phyloP scores from a whole-genome alignment of 2,888 invertebrate genomes.

The Apamea monoglypha region DNA sequence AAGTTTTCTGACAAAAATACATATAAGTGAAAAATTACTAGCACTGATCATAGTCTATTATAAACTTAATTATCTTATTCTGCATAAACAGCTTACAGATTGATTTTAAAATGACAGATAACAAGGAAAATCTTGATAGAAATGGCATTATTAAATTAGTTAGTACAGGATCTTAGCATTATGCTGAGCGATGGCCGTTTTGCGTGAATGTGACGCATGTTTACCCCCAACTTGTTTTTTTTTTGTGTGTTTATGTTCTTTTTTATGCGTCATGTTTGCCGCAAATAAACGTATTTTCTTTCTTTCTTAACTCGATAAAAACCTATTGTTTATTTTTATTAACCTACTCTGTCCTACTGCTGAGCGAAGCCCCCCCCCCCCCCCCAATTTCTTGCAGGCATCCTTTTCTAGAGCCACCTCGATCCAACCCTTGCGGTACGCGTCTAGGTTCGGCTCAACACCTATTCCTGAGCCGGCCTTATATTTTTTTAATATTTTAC shows the following conservation, averaged over 20 bases:
- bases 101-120: neutral
- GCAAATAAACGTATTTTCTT: too few relatives aligned
- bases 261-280: too few relatives aligned
- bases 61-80: neutral
- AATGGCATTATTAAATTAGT: neutral
- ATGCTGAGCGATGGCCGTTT: too few relatives aligned
- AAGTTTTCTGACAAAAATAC: neutral
- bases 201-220: too few relatives aligned
- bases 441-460: neutral
- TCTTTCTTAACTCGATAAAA: constrained; percentile 11
- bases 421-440: neutral
- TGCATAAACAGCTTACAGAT: neutral
- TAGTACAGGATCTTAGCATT: too few relatives aligned
- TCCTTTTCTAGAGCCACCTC: neutral
- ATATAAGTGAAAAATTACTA: neutral
- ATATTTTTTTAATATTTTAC: neutral
- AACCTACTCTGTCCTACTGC: neutral
- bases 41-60: neutral
- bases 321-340: neutral
- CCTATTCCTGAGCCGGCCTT: neutral
- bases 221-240: too few relatives aligned
- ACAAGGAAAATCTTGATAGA: neutral
- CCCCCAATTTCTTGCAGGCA: neutral
- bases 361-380: neutral
- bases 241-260: too few relatives aligned